A percentile compares a stretch with the other conserved stretches of the same genome.
phyloP scores from a whole-genome alignment of 2,113 vertebrate species.

The Apeltes quadracus region DNA sequence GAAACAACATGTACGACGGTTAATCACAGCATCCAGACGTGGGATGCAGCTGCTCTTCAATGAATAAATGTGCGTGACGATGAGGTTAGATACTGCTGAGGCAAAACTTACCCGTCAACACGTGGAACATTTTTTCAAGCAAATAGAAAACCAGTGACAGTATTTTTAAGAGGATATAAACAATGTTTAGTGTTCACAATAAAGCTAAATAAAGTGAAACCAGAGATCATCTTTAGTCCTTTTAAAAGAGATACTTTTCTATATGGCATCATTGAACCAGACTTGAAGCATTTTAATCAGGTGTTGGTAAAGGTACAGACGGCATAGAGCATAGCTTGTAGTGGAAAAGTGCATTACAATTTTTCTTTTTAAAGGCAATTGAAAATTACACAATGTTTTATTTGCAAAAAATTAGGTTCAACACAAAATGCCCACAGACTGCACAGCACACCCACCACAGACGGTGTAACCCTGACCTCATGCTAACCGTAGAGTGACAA shows the following conservation, averaged over 20 bases:
- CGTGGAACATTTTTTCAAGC: not conserved
- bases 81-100: too few relatives aligned
- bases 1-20: too few relatives aligned
- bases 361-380: not conserved
- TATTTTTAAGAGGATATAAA: not conserved
- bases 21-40: too few relatives aligned
- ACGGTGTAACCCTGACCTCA: constrained; percentile 3
- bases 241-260: not conserved
- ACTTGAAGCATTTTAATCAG: not conserved
- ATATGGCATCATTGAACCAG: not conserved
- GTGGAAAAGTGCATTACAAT: not conserved
- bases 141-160: not conserved
- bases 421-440: not conserved
- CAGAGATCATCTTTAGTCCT: not conserved
- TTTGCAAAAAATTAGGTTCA: constrained; percentile 11
- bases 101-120: too few relatives aligned
- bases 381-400: constrained; percentile 13
- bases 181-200: too few relatives aligned
- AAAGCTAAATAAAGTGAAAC: not conserved
- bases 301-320: not conserved
- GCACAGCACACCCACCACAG: too few relatives aligned
- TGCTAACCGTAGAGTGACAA: not conserved
- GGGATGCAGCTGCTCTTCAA: too few relatives aligned
- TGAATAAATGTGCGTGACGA: too few relatives aligned
- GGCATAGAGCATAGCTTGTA: not conserved